Percentiles rank a stretch among this genome's conserved stretches.
Conservation (phyloP, 2,797 vertebrate genomes). For the Eurystomus glaucurus region DNA sequence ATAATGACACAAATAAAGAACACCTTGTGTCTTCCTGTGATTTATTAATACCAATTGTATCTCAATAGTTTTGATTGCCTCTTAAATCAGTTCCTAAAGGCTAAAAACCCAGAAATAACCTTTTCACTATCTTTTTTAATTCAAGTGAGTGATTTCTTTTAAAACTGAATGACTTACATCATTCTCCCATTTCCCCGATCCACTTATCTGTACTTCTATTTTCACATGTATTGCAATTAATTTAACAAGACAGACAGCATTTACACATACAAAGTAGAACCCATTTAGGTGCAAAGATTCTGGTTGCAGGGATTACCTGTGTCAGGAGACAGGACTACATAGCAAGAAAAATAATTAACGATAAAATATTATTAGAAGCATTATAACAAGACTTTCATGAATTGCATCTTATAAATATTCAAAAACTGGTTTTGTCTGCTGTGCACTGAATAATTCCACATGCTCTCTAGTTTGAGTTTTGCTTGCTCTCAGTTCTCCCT, state of each 20-base stretch:
- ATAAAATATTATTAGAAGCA: constrained; percentile 18
- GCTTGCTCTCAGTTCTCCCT: neutral
- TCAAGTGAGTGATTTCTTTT: neutral
- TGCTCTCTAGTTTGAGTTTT: neutral
- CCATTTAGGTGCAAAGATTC: constrained; percentile 46
- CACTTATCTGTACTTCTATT: neutral
- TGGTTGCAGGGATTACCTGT: constrained; percentile 45
- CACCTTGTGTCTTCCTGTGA: neutral
- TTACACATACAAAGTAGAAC: constrained; percentile 12
- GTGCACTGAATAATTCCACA: constrained; percentile 1
- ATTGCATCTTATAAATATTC: constrained; percentile 58
- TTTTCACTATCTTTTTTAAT: neutral
- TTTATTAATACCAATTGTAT: constrained; percentile 65
- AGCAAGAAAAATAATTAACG: constrained; percentile 69
- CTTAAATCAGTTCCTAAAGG: constrained; percentile 13
- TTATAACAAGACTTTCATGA: constrained; percentile 34
- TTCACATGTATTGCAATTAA: neutral
- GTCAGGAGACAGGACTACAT: constrained; percentile 15
- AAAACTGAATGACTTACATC: neutral
- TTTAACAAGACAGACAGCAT: constrained; percentile 22
- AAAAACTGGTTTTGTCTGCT: constrained; percentile 19
- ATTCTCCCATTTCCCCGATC: neutral
- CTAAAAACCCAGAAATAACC: neutral
- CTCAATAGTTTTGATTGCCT: constrained; percentile 20
- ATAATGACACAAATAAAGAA: constrained; percentile 35